phyloP scores from a whole-genome alignment of 2,113 vertebrate genomes.

The Lathamus discolor region DNA sequence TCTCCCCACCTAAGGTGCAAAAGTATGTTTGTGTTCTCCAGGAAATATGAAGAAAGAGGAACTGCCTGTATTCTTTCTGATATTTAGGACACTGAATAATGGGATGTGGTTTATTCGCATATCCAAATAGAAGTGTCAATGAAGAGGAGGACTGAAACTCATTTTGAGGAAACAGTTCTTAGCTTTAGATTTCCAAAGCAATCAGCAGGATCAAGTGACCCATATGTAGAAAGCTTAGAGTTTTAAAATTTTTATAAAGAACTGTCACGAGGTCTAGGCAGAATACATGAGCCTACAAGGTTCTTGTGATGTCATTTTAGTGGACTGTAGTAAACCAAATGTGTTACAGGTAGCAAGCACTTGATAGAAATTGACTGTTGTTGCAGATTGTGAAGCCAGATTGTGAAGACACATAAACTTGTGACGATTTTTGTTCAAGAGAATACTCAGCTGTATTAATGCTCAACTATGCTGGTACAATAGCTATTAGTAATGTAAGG shows the following conservation, averaged over 20 bases:
- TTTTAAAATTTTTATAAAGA: background rate
- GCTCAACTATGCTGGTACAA: background rate
- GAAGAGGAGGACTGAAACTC: background rate
- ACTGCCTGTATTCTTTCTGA: background rate
- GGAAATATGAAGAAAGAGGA: background rate
- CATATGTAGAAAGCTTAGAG: background rate
- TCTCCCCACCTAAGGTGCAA: background rate
- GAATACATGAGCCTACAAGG: background rate
- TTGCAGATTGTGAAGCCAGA: background rate
- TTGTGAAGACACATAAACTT: background rate
- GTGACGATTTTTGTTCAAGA: background rate
- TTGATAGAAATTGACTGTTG: background rate
- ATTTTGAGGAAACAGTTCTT: background rate
- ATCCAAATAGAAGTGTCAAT: background rate
- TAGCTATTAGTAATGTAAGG: background rate
- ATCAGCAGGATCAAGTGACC: background rate
- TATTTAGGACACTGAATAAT: background rate
- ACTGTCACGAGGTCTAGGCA: background rate
- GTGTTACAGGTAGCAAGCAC: background rate
- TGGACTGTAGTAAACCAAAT: background rate
- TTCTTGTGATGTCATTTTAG: background rate
- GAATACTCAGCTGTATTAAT: background rate
- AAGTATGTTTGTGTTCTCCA: background rate
- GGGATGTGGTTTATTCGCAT: background rate
- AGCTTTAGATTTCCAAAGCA: background rate